Evolutionary conservation across 2,888 invertebrate genomes (phyloP), one percentile per base, ranked within the genome.

Genomic region (Acanthosoma haemorrhoidale): DNA sequence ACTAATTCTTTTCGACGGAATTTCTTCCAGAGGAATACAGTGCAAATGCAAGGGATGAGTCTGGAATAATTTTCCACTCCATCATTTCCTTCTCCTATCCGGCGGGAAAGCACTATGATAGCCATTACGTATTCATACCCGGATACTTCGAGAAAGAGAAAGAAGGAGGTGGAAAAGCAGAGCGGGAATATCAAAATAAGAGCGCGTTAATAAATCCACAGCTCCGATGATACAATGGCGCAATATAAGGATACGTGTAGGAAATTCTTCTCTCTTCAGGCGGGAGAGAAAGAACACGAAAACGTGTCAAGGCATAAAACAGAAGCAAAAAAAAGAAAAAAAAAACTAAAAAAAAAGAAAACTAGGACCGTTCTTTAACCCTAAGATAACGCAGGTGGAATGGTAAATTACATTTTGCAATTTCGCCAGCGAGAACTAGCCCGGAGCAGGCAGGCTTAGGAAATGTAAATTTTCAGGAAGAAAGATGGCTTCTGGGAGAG

Each of bases 321-420:
- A 25, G 51, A n/a, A n/a, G 38, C 9, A n/a, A n/a, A 36, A n/a
- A 36, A 36, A 36, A 36, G n/a, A 8, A 60, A 18, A 60, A 58
- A 58, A 29, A 31, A 59, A 9, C n/a, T 3, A 31, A 15, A 31
- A 8, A 31, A 4, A 32, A 59, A 32, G 31, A 60, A 31, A 60
- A 18, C n/a, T 25, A 36, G 68, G 38, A 21, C 39, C 59, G 59
- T 68, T 59, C 38, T 58, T 68, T 68, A 58, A 29, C 57, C 36
- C 57, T 41, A 39, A 63, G 64, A 70, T 70, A 70, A 39, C 36
- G 38, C 34, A 70, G 70, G 57, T 29, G 64, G 70, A 70, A 70
- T 70, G 70, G 43, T 70, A 70, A 70, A 70, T 70, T 70, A 70
- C 70, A 64, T 70, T 70, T 70, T 31, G 70, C 70, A 70, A 70